Evolutionary conservation across 23 tunicate species (phyloP), one percentile per base, ranked within the genome.

Genomic region (Trididemnum clinides): DNA sequence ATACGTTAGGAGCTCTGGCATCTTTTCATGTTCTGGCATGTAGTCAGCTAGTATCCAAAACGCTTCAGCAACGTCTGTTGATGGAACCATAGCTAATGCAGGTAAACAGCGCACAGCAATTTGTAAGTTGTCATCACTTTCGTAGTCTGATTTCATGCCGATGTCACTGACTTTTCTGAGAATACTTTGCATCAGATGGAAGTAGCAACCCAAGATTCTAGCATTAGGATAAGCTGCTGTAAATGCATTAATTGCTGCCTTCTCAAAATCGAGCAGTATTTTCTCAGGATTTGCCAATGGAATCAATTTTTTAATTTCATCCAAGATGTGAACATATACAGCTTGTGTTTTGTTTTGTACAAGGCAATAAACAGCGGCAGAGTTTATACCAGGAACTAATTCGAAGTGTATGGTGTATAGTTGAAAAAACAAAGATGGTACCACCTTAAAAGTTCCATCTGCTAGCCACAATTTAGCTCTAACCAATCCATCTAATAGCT

Each of bases 391-490:
- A 70, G 77, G 37, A n/a, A n/a, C n/a, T n/a, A n/a, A n/a, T n/a
- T n/a, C n/a, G n/a, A n/a, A n/a, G n/a, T n/a, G n/a, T n/a, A 70
- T 32, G 37, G 77, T 70, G 77, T 70, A 70, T 70, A 70, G 77
- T 33, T 70, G 77, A 70, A 70, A 70, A 70, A 70, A 70, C 77
- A 70, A 70, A 12, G 37, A 70, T 70, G 36, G 77, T 70, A 30
- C 77, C 37, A 33, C 77, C 77, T 70, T 70, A 70, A 66, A 66
- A 70, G 77, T 70, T 70, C 37, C 77, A 70, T 28, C 77, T 22
- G 80, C 80, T 35, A 74, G 80, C 80, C 80, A 74, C 80, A 74
- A n/a, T 74, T 74, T 37, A 74, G 80, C 80, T 74, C 80, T 38
- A 35, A 57, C 80, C 26, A 74, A 74, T 70, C 77, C 77, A 62